phyloP scores from a whole-genome alignment of 2,797 vertebrate species.

The Scomberomorus guttatus region DNA sequence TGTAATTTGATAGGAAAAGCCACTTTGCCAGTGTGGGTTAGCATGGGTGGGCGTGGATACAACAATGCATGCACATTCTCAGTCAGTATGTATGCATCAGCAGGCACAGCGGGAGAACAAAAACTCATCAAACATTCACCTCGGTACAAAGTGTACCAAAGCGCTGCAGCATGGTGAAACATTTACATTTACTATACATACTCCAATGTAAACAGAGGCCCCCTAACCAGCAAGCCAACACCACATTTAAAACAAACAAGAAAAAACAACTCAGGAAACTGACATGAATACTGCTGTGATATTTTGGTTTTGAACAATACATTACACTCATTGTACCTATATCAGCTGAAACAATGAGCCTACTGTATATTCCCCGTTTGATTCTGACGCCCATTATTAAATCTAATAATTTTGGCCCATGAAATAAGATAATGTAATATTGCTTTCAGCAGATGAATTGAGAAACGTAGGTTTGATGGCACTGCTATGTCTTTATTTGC shows the following conservation, averaged over 20 bases:
- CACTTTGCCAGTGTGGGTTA: slow-evolving; percentile 45
- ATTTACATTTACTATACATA: not conserved
- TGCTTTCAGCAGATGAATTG: not conserved
- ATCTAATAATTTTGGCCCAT: slow-evolving; percentile 5
- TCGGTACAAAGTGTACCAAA: slow-evolving; percentile 42
- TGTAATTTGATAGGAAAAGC: slow-evolving; percentile 76
- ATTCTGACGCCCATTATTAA: not conserved
- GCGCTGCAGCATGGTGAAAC: slow-evolving; percentile 10
- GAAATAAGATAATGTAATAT: slow-evolving; percentile 9
- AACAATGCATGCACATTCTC: slow-evolving; percentile 47
- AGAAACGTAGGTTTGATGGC: slow-evolving; percentile 8
- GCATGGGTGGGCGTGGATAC: slow-evolving; percentile 30
- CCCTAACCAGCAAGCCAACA: not conserved
- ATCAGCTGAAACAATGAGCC: slow-evolving; percentile 12
- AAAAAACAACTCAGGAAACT: not conserved
- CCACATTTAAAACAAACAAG: not conserved
- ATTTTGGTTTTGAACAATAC: not conserved
- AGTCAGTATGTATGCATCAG: slow-evolving; percentile 28
- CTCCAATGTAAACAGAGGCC: no score
- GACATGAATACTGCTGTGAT: not conserved
- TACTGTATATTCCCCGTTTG: not conserved
- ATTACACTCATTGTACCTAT: not conserved
- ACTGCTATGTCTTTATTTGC: not conserved
- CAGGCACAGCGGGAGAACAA: slow-evolving; percentile 49
- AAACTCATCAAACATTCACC: slow-evolving; percentile 59